These are phyloP conservation scores for Heliconius melpomene DNA, from an alignment of 1,140 invertebrate genomes.

Conservation along the genomic window DNA sequence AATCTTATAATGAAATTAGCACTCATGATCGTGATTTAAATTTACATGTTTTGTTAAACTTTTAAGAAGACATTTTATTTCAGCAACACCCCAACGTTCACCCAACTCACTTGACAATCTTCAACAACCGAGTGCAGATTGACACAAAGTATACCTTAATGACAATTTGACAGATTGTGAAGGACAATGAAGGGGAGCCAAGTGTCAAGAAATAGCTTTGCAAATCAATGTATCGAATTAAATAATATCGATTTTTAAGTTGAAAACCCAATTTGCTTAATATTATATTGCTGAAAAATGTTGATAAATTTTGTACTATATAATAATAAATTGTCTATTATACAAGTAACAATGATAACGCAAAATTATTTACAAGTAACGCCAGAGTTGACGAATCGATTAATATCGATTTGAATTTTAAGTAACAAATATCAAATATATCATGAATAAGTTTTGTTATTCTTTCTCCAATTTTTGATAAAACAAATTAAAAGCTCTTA, in stretches of 20 bases:
- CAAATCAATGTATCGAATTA: neutral
- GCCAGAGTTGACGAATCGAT: too few species aligned
- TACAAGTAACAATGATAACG: too few species aligned
- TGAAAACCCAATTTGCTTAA: neutral
- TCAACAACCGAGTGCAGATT: neutral
- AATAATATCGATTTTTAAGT: neutral
- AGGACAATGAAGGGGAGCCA: neutral
- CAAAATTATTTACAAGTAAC: too few species aligned
- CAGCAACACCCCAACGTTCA: constrained; percentile 48
- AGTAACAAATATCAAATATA: too few species aligned
- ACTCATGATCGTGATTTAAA: constrained; percentile 66
- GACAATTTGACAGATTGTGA: constrained; percentile 1
- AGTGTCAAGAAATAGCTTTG: neutral
- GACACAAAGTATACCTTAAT: constrained; percentile 5
- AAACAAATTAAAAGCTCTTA: too few species aligned
- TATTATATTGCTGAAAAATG: neutral
- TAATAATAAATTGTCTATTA: too few species aligned
- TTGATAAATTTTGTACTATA: too few species aligned
- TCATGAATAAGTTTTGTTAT: too few species aligned
- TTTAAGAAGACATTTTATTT: constrained; percentile 47
- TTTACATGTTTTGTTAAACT: constrained; percentile 59
- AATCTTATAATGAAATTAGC: constrained; percentile 55
- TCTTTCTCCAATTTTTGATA: too few species aligned
- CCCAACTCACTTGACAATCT: constrained; percentile 39
- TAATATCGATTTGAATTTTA: too few species aligned